These are phyloP conservation scores for Bungarus multicinctus DNA, from an alignment of 2,113 vertebrate species.

Conservation along the genomic window DNA sequence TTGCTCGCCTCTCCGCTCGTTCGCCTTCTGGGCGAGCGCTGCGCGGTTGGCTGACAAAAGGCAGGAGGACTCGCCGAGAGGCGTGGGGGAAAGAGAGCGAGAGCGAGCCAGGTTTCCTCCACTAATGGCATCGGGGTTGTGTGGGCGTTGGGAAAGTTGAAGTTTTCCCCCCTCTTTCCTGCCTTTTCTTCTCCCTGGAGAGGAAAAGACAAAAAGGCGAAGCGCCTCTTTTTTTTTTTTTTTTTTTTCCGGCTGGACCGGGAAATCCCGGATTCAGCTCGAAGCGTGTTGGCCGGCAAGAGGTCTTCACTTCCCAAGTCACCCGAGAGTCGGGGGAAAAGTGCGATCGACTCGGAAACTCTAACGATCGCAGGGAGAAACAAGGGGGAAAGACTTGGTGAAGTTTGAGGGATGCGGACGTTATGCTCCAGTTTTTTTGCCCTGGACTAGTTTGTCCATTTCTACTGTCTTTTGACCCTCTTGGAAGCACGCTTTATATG, in stretches of 20 bases:
- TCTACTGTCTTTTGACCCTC: not conserved
- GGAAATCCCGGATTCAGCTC: not conserved
- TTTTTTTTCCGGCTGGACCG: not conserved
- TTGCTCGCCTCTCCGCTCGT: not conserved
- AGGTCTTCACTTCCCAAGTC: not conserved
- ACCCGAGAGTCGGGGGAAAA: not conserved
- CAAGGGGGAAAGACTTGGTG: not conserved
- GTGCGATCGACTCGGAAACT: not conserved
- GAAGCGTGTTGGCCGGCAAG: not conserved
- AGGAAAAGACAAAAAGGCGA: not conserved
- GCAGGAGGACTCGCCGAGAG: not conserved
- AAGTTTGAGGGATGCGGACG: not conserved
- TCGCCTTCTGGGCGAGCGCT: not conserved
- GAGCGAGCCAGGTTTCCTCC: not conserved
- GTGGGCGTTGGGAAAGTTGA: constrained; percentile 52
- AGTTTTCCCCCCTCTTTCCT: constrained; percentile 25
- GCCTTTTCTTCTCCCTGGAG: not conserved
- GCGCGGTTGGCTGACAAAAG: not conserved
- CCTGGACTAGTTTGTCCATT: not conserved
- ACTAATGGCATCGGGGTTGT: constrained; percentile 1
- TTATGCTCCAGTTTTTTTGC: not conserved
- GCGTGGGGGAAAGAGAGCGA: not conserved
- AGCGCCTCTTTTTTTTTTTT: not conserved
- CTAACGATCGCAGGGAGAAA: not conserved
- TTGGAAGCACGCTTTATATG: not conserved